Percentiles rank a stretch among this genome's conserved stretches.
Evolutionary conservation across 2,113 vertebrate genomes (phyloP).

Genomic region (Potamarius usumacintae): DNA sequence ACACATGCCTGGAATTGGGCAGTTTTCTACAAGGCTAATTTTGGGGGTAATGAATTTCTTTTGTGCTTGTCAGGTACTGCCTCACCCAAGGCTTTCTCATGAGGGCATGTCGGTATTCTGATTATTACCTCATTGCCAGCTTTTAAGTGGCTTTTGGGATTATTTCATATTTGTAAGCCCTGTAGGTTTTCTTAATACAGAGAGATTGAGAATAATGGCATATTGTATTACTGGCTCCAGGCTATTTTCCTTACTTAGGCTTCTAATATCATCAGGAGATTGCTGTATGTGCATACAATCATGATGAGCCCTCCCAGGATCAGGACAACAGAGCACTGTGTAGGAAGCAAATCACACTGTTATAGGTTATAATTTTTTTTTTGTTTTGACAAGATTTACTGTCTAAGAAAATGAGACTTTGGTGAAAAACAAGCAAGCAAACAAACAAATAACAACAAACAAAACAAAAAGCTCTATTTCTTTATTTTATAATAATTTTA

Average conservation of each 20-base stretch:
- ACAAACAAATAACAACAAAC: background rate
- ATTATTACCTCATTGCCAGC: constrained; percentile 57
- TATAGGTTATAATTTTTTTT: background rate
- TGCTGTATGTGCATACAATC: background rate
- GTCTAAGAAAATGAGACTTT: background rate
- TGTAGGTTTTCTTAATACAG: constrained; percentile 57
- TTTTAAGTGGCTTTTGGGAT: constrained; percentile 50
- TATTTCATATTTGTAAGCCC: constrained; percentile 56
- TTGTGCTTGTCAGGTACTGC: background rate
- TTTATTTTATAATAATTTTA: background rate
- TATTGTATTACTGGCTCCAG: constrained; percentile 20
- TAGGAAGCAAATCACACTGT: background rate
- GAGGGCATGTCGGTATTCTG: constrained; percentile 19
- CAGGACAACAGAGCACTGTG: background rate
- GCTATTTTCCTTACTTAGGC: constrained; percentile 38
- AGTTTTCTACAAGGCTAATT: background rate
- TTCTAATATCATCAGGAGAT: constrained; percentile 51
- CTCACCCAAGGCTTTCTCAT: constrained; percentile 16
- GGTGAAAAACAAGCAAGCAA: background rate
- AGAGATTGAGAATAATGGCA: constrained; percentile 8
- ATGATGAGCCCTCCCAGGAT: constrained; percentile 45
- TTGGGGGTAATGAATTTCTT: background rate
- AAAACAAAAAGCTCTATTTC: background rate
- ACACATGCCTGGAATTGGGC: background rate
- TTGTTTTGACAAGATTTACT: background rate